phyloP scores from a whole-genome alignment of 2,113 vertebrate genomes.

The Lonchura striata region DNA sequence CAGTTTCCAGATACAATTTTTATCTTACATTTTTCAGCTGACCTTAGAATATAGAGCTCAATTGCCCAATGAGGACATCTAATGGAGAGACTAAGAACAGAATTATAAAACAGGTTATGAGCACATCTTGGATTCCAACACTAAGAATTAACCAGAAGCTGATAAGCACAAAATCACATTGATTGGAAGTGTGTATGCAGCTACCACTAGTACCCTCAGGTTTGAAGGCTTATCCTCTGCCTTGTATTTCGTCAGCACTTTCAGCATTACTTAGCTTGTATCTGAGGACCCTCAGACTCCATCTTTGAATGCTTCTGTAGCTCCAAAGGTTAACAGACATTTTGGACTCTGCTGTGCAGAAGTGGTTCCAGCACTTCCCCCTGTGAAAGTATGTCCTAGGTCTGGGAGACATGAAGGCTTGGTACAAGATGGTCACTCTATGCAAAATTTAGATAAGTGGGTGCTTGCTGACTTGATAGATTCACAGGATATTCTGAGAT shows the following conservation, averaged over 20 bases:
- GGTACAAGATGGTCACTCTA: not conserved
- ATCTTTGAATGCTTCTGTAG: not conserved
- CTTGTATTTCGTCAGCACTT: not conserved
- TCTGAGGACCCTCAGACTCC: not conserved
- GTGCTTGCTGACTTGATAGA: not conserved
- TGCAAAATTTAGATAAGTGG: not conserved
- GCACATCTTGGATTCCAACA: not conserved
- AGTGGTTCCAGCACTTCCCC: not conserved
- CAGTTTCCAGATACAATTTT: not conserved
- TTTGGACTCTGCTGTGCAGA: not conserved
- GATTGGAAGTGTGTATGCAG: not conserved
- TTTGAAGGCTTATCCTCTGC: not conserved
- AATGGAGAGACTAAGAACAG: slow-evolving; percentile 27
- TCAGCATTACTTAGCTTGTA: not conserved
- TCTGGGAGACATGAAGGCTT: not conserved
- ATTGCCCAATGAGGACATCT: slow-evolving; percentile 60
- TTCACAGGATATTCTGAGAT: not conserved
- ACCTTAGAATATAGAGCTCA: not conserved
- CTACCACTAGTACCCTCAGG: not conserved
- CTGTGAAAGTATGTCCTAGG: not conserved
- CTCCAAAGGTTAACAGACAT: not conserved
- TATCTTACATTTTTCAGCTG: not conserved
- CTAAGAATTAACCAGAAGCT: not conserved
- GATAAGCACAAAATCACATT: not conserved
- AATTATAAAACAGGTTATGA: not conserved